Evolutionary conservation across 1,140 invertebrate species (phyloP).

Genomic region (Archegozetes longisetosus): DNA sequence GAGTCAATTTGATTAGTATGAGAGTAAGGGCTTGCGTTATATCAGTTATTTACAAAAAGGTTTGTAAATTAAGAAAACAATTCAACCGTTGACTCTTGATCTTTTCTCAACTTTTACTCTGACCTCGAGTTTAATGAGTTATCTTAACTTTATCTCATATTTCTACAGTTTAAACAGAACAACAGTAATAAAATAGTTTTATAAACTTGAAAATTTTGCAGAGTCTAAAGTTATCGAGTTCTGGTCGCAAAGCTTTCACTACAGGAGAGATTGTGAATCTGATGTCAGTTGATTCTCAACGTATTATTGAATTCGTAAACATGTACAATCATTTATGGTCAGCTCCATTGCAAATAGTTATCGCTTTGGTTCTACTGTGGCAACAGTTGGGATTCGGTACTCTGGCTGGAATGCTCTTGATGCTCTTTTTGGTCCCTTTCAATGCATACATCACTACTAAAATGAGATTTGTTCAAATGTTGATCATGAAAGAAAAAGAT

Average conservation of each 20-base stretch:
- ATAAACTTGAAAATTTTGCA: background rate
- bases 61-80: background rate
- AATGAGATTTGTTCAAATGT: conserved; percentile 37
- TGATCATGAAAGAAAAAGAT: conserved; percentile 29
- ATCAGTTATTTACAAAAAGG: conserved; percentile 16
- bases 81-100: background rate
- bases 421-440: conserved; percentile 61
- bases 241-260: conserved; percentile 16
- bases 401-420: conserved; percentile 26
- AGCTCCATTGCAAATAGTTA: conserved; percentile 23
- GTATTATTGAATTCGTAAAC: conserved; percentile 7
- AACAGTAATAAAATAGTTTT: background rate
- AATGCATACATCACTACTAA: conserved; percentile 75
- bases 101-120: no score
- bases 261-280: conserved; percentile 19
- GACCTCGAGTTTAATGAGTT: no score
- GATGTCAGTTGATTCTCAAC: conserved; percentile 15
- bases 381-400: conserved; percentile 25
- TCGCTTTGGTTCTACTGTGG: conserved; percentile 28
- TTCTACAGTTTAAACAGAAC: no score
- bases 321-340: conserved; percentile 20
- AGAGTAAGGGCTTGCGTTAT: conserved; percentile 13
- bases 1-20: conserved; percentile 11
- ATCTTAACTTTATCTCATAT: no score
- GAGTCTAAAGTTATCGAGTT: conserved; percentile 11